Evolutionary conservation across 2,888 invertebrate genomes (phyloP), one percentile per base, ranked within the genome.

Genomic region (Chaetoderma sp.): DNA sequence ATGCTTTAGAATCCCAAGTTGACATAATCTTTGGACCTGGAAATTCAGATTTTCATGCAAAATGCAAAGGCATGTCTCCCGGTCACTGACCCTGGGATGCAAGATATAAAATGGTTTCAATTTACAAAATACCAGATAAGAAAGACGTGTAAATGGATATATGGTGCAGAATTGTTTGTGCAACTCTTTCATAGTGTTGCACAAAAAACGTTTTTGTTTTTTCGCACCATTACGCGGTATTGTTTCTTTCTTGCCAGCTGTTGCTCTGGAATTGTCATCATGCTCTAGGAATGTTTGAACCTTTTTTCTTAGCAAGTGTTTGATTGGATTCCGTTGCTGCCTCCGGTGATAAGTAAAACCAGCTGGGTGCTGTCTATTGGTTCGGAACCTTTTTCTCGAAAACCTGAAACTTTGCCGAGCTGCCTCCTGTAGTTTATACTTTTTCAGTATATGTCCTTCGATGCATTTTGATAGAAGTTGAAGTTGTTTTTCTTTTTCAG

Each of bases 21-120:
- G n/a, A 10, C 44, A 36, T 18, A 67, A 36, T 13, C 30, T 42
- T 10, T 59, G 54, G 18, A 60, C 63, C 42, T 65, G 50, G 10
- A 65, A 55, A 23, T 65, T 4, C 1, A 52, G 39, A 23, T 72
- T 72, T 18, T 66, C 52, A 62, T 63, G 63, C 13, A 27, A 25
- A 23, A 67, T 72, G 36, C 70, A 68, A 2, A 57, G 4, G 55
- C 72, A 72, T 2, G 68, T 72, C 25, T 68, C 61, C 39, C 70
- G 63, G 25, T 72, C 68, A n/a, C 55, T 36, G 10, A 50, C 45
- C 23, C 47, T 57, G 6, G 67, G 65, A 52, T 39, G 30, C 0
- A 60, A 55, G n/a, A 71, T 65, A 70, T 70, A 71, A 33, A 65
- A 72, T 18, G 73, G 69, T 28, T 62, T 42, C 36, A 67, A 33